phyloP scores from a whole-genome alignment of 2,113 vertebrate genomes.

The Cacatua alba region DNA sequence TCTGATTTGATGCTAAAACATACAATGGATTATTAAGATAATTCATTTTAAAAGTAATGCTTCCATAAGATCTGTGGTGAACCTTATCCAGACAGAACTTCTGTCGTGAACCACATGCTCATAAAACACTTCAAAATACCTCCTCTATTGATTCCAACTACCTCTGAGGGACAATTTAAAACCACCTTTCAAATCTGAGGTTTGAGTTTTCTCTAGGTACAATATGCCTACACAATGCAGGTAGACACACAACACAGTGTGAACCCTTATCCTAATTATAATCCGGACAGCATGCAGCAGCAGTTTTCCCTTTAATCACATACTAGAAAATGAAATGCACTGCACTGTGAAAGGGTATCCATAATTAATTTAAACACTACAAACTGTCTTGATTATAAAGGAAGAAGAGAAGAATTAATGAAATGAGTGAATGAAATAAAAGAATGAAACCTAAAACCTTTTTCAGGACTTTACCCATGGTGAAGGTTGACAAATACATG shows the following conservation, averaged over 20 bases:
- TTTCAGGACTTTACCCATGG: not conserved
- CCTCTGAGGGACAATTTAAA: not conserved
- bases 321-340: not conserved
- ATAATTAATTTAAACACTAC: not conserved
- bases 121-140: not conserved
- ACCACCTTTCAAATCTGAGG: not conserved
- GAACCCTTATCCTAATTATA: not conserved
- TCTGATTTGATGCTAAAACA: not conserved
- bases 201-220: not conserved
- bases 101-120: not conserved
- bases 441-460: not conserved
- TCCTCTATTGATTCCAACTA: not conserved
- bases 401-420: not conserved
- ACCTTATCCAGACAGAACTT: not conserved
- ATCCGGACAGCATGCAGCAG: not conserved
- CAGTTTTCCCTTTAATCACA: not conserved
- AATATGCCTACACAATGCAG: not conserved
- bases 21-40: not conserved
- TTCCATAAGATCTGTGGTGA: not conserved
- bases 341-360: not conserved
- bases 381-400: not conserved
- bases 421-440: not conserved
- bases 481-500: not conserved
- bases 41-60: not conserved
- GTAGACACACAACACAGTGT: not conserved